Conservation (phyloP, 1,140 invertebrate species). For the Cyclina sinensis region DNA sequence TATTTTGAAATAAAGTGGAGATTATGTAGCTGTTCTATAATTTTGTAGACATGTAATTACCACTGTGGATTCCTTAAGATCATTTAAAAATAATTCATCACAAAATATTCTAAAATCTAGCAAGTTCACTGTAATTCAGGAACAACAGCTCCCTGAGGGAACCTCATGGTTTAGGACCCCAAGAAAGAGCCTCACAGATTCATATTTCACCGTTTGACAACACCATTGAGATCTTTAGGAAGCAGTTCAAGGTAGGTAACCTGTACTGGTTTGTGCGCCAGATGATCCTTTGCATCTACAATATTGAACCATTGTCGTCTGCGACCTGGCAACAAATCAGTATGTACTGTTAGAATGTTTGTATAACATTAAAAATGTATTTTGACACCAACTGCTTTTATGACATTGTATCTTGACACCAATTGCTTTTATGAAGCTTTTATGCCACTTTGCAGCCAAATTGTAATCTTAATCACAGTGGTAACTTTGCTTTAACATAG, state of each 20-base stretch:
- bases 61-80: background rate
- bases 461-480: no score
- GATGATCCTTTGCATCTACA: slow-evolving; percentile 94
- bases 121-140: background rate
- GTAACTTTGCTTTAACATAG: no score
- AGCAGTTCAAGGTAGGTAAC: slow-evolving; percentile 91
- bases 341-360: no score
- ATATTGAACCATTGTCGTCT: slow-evolving; percentile 97
- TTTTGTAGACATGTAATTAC: no score
- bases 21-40: no score
- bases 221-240: slow-evolving; percentile 67
- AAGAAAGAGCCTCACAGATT: background rate
- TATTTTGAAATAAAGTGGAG: no score
- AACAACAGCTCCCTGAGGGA: background rate
- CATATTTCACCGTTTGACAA: slow-evolving; percentile 51
- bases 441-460: no score
- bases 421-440: no score
- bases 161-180: background rate
- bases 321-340: slow-evolving; percentile 88
- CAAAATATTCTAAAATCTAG: background rate
- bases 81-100: background rate
- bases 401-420: no score
- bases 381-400: no score
- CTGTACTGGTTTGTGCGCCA: slow-evolving; percentile 96
- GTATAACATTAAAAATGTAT: no score